A percentile compares a stretch with the other conserved stretches of the same genome.
phyloP scores from a whole-genome alignment of 2,113 vertebrate genomes.

The Dendropsophus ebraccatus region DNA sequence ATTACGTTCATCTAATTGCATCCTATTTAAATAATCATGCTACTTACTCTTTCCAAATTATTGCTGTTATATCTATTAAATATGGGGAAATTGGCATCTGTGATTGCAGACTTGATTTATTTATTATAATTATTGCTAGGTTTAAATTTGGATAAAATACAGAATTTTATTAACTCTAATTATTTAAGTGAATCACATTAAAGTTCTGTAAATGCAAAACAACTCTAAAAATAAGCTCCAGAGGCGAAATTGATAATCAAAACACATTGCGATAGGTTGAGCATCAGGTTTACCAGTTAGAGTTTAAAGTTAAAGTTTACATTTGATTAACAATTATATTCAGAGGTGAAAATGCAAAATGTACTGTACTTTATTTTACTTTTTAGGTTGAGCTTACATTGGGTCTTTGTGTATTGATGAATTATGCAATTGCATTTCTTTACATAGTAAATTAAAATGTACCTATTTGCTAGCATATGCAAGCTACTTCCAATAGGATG shows the following conservation, averaged over 20 bases:
- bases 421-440: too few relatives aligned
- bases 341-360: too few relatives aligned
- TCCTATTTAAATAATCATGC: conserved; percentile 59
- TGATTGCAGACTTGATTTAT: conserved; percentile 69
- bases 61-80: conserved; percentile 59
- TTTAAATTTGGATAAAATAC: conserved; percentile 64
- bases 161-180: conserved; percentile 65
- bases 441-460: too few relatives aligned
- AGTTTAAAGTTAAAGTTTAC: too few relatives aligned
- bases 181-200: conserved; percentile 67
- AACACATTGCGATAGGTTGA: neutral
- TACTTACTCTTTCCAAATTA: conserved; percentile 57
- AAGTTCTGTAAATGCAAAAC: conserved; percentile 47
- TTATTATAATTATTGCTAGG: conserved; percentile 67
- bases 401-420: too few relatives aligned
- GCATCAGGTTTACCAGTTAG: too few relatives aligned
- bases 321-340: too few relatives aligned
- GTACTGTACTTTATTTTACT: too few relatives aligned
- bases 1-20: conserved; percentile 47
- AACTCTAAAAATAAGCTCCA: conserved; percentile 39
- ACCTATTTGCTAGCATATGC: too few relatives aligned
- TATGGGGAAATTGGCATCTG: conserved; percentile 66
- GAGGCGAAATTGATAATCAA: conserved; percentile 14
- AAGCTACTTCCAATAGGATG: too few relatives aligned
- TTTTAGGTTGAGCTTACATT: too few relatives aligned